Evolutionary conservation across 2,113 vertebrate species (phyloP), one percentile per base, ranked within the genome.

Genomic region (Pristiophorus japonicus): DNA sequence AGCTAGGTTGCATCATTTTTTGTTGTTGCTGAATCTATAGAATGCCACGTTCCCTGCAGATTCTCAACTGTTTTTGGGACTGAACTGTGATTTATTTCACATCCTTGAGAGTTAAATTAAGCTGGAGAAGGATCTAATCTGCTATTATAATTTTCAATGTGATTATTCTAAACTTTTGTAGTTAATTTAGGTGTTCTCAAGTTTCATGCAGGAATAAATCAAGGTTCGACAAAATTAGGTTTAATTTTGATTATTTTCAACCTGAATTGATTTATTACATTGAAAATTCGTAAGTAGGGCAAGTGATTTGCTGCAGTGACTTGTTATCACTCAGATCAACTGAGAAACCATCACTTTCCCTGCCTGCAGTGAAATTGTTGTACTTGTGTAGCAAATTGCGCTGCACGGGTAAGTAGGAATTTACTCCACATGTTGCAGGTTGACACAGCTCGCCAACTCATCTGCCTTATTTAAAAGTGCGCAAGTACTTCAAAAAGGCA

Each of bases 221-320:
- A 81, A 81, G 78, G 38, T 81, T 38, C 22, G 55, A 65, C 88
- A 65, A 59, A 55, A 62, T 63, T 63, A 81, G 78, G 5, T 45
- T 81, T 81, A 81, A 81, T 81, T 75, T 92, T 92, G 88, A 92
- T 63, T 63, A 92, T 92, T 92, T 92, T 92, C 14, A 92, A 63
- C 63, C 7, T 92, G 59, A 20, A 38, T 10, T 63, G 88, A 38
- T 81, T 81, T 22, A 20, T 0, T 45, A 22, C 38, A 45, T 63
- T 63, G 59, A 38, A 92, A 92, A 92, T 59, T 63, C 18, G 5
- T 63, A 38, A 90, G 6, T 38, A 22, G 30, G 34, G 59, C 87
- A 92, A 92, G 88, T 63, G 34, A 63, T 63, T 92, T 63, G 88
- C 59, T 92, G 88, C 34, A 45, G 16, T 38, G 18, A 92, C 59